Percentiles rank a stretch among this genome's conserved stretches.
Conservation (phyloP, 2,888 invertebrate genomes). For the Thecophora atra region DNA sequence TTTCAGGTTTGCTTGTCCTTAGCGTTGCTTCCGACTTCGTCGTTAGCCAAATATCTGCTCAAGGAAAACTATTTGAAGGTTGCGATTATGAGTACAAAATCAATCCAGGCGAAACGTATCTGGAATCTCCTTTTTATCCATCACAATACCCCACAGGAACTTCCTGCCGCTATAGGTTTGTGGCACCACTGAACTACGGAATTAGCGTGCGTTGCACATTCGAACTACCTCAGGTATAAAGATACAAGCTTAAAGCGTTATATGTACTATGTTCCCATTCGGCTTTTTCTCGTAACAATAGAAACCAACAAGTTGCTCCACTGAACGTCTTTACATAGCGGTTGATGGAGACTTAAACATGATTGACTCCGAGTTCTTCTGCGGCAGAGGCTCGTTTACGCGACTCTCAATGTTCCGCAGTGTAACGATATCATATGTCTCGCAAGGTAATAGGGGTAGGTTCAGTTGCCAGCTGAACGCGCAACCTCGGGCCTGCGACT, state of each 20-base stretch:
- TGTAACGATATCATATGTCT: conserved; percentile 57
- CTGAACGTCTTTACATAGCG: conserved; percentile 60
- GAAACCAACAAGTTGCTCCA: conserved; percentile 49
- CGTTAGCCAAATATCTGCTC: background rate
- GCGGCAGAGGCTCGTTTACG: conserved; percentile 53
- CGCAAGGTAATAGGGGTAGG: conserved; percentile 48
- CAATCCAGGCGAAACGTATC: conserved; percentile 45
- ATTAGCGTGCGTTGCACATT: conserved; percentile 54
- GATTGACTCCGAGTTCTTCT: conserved; percentile 55
- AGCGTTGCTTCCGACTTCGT: background rate
- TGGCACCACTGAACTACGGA: conserved; percentile 55
- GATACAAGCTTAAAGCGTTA: background rate
- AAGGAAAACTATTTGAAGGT: background rate
- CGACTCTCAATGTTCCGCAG: conserved; percentile 52
- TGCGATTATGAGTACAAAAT: conserved; percentile 55
- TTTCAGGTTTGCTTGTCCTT: background rate
- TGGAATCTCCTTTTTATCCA: conserved; percentile 61
- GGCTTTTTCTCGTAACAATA: conserved; percentile 26
- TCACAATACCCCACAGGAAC: conserved; percentile 53
- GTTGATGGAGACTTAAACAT: conserved; percentile 57
- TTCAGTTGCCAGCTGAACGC: conserved; percentile 53
- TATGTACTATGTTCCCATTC: background rate
- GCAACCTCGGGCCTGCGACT: conserved; percentile 54
- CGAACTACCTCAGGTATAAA: conserved; percentile 54
- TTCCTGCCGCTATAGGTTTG: conserved; percentile 61